These are phyloP conservation scores for Furcifer pardalis DNA, from an alignment of 2,797 vertebrate species.

Conservation along the genomic window DNA sequence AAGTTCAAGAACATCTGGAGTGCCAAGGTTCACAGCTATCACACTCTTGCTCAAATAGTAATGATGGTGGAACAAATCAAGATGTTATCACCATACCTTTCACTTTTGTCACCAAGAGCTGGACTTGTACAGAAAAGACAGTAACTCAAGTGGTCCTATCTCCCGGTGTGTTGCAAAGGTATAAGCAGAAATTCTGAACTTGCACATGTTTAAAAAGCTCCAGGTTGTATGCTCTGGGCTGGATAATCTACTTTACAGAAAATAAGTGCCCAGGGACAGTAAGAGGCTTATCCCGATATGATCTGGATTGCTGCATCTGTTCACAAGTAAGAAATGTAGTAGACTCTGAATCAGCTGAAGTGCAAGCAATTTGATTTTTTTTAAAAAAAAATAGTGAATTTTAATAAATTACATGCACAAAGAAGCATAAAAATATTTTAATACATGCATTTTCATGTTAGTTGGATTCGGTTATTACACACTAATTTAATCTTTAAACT, in stretches of 20 bases:
- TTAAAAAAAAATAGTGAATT: not conserved
- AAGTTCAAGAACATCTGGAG: too few species aligned
- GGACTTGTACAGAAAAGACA: not conserved
- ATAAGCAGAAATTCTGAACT: not conserved
- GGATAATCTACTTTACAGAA: not conserved
- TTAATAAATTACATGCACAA: not conserved
- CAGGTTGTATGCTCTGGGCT: not conserved
- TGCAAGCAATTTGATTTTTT: not conserved
- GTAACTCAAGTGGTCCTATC: not conserved
- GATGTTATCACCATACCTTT: not conserved
- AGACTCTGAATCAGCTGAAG: not conserved
- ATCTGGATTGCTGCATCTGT: too few species aligned
- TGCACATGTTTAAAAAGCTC: not conserved
- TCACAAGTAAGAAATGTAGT: not conserved
- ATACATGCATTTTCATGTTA: not conserved
- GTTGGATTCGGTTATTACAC: not conserved
- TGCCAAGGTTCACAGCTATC: not conserved
- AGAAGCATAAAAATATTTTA: not conserved
- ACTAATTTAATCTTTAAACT: not conserved
- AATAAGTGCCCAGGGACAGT: not conserved
- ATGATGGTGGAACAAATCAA: not conserved
- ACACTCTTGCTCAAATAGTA: not conserved
- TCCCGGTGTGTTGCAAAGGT: not conserved
- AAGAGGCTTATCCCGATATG: too few species aligned
- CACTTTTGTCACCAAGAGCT: too few species aligned